phyloP scores from a whole-genome alignment of 1,140 invertebrate genomes.

The Pachypeltis micranthus region DNA sequence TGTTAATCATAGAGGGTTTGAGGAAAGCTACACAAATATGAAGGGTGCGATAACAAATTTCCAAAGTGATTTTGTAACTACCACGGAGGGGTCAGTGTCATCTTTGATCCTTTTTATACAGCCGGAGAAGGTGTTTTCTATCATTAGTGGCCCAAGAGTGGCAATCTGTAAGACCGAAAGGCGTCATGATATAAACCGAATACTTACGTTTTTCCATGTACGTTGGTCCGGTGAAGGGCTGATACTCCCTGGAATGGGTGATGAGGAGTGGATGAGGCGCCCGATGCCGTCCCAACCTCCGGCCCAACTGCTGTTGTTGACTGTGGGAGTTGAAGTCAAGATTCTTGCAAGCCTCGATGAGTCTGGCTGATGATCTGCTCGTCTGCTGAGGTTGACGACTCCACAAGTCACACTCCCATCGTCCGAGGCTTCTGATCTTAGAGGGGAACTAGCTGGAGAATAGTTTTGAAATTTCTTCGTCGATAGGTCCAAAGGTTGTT shows the following conservation, averaged over 20 bases:
- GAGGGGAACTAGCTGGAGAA: conserved; percentile 34
- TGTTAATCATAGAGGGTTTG: too few species aligned
- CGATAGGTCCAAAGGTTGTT: conserved; percentile 79
- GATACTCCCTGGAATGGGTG: conserved; percentile 5
- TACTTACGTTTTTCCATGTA: conserved; percentile 39
- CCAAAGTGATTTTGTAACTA: too few species aligned
- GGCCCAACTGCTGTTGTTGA: too few species aligned
- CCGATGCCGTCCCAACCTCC: conserved; percentile 49
- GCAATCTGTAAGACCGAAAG: too few species aligned
- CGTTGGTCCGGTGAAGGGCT: conserved; percentile 37
- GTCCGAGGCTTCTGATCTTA: conserved; percentile 30
- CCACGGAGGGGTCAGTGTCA: too few species aligned
- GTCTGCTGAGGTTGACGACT: conserved; percentile 23
- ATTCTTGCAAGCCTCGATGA: conserved; percentile 36
- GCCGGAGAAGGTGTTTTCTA: too few species aligned
- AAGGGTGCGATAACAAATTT: too few species aligned
- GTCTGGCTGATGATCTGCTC: conserved; percentile 18
- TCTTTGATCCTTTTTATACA: too few species aligned
- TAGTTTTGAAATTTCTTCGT: conserved; percentile 50
- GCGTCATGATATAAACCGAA: not conserved
- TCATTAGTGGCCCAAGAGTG: too few species aligned
- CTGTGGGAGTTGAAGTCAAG: conserved; percentile 32
- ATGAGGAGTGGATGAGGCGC: conserved; percentile 37
- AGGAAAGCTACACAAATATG: too few species aligned
- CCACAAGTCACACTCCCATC: too few species aligned